phyloP scores from a whole-genome alignment of 92 coral and sea anemone genomes.

The Actinostola sp. region DNA sequence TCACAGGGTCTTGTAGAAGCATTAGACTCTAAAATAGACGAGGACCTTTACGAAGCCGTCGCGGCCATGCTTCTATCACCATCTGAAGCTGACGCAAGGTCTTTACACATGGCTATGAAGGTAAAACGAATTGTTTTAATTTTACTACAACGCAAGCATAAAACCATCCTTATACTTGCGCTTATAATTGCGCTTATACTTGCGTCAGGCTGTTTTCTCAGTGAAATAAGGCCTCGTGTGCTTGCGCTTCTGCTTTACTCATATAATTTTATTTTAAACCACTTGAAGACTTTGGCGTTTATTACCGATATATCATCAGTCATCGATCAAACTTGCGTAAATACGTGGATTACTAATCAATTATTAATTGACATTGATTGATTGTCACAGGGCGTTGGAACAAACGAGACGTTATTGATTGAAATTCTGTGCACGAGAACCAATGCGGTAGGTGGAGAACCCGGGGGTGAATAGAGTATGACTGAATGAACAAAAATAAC shows the following conservation, averaged over 20 bases:
- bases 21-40: constrained; percentile 63
- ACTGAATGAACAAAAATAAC: not conserved
- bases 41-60: constrained; percentile 69
- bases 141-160: too few relatives aligned
- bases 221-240: too few relatives aligned
- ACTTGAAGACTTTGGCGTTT: too few relatives aligned
- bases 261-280: too few relatives aligned
- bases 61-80: constrained; percentile 59
- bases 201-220: too few relatives aligned
- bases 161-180: too few relatives aligned
- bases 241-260: too few relatives aligned
- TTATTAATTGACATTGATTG: too few relatives aligned
- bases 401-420: constrained; percentile 76
- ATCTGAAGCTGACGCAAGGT: constrained; percentile 57
- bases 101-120: constrained; percentile 81
- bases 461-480: not conserved
- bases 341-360: too few relatives aligned
- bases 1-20: constrained; percentile 78
- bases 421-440: constrained; percentile 77
- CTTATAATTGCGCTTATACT: too few relatives aligned
- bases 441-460: constrained; percentile 82
- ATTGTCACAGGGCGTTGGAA: constrained; percentile 71
- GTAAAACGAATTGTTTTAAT: constrained; percentile 39
- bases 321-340: too few relatives aligned
- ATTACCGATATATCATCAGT: too few relatives aligned